Percentiles rank a stretch among this genome's conserved stretches.
Conservation (phyloP, 2,888 invertebrate species). For the Synergus itoensis region DNA sequence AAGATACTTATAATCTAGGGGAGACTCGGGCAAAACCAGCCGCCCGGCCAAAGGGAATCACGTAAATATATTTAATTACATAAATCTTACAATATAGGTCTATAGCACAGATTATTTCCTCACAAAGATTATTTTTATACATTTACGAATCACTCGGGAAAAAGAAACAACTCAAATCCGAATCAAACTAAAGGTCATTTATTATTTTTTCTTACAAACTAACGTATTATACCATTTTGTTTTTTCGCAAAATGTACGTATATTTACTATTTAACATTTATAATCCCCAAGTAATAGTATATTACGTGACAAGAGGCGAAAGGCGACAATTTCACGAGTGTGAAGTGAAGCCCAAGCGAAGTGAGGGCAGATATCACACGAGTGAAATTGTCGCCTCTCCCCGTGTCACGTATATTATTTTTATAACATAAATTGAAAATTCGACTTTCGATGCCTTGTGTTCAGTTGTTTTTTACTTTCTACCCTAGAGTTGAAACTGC, state of each 20-base stretch:
- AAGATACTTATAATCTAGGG: constrained; percentile 5
- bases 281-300: not conserved
- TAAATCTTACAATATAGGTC: not conserved
- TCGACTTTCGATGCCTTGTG: no score
- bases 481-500: no score
- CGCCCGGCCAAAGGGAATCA: not conserved
- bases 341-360: no score
- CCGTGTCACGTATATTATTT: no score
- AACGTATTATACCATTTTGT: not conserved
- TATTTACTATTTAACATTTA: not conserved
- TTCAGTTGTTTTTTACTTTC: no score
- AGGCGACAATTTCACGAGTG: no score
- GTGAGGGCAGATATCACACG: no score
- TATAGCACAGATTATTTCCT: not conserved
- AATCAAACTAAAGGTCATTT: not conserved
- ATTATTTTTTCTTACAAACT: not conserved
- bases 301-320: no score
- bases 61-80: constrained; percentile 6
- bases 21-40: constrained; percentile 17
- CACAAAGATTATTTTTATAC: not conserved
- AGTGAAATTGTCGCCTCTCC: no score
- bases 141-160: not conserved
- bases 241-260: no score
- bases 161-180: not conserved
- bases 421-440: no score